phyloP scores from a whole-genome alignment of 2,113 vertebrate genomes.

The Chascanopsetta lugubris region DNA sequence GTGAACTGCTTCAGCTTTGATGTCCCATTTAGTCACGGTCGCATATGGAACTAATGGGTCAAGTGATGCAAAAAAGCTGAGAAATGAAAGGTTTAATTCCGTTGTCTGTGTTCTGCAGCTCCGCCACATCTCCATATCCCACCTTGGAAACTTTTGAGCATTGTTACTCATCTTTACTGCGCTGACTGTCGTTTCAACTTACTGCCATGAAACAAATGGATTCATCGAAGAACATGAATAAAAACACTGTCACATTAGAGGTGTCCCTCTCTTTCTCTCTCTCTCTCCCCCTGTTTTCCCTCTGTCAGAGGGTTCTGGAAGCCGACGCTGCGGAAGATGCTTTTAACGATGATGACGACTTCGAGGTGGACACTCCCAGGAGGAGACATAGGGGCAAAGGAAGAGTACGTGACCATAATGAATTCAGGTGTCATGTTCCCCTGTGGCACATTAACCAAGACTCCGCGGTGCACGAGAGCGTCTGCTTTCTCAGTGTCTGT shows the following conservation, averaged over 20 bases:
- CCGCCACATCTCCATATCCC: constrained; percentile 8
- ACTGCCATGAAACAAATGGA: neutral
- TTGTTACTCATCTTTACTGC: no score
- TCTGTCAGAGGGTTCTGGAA: constrained; percentile 91
- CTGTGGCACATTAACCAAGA: neutral
- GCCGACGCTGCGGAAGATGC: constrained; percentile 96
- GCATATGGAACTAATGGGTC: neutral
- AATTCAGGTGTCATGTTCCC: neutral
- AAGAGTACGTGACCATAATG: constrained; percentile 83
- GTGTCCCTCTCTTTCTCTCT: neutral
- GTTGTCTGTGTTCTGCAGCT: no score
- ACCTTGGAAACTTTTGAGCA: no score
- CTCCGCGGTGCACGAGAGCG: neutral
- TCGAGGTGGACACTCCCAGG: constrained; percentile 95
- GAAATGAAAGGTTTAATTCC: neutral
- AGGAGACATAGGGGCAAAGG: constrained; percentile 95
- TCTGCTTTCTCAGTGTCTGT: neutral
- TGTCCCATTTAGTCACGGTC: neutral
- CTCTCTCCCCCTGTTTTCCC: neutral
- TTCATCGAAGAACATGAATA: constrained; percentile 1
- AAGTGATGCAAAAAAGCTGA: neutral
- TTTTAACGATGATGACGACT: constrained; percentile 94
- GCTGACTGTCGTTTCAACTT: no score
- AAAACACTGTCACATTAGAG: neutral
- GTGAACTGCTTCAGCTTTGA: constrained; percentile 3